Evolutionary conservation across 2,888 invertebrate genomes (phyloP).

Genomic region (Macropis europaea): DNA sequence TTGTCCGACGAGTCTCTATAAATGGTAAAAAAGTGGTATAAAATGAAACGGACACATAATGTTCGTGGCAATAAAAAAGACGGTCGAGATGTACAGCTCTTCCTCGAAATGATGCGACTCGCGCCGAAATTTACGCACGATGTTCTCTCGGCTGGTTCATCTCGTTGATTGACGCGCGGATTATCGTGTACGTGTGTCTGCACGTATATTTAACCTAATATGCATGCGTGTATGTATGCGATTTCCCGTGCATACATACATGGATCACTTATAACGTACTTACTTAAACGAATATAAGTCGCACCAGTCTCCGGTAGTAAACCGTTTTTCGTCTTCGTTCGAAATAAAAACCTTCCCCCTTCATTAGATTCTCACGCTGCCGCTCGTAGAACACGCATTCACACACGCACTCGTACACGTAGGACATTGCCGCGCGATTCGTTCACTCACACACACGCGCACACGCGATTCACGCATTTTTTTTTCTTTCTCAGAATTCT

Average conservation of each 20-base stretch:
- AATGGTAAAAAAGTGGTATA: constrained; percentile 63
- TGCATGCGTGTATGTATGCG: constrained; percentile 31
- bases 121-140: constrained; percentile 45
- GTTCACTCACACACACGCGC: constrained; percentile 9
- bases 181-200: constrained; percentile 52
- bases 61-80: constrained; percentile 51
- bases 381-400: constrained; percentile 11
- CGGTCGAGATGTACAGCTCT: constrained; percentile 37
- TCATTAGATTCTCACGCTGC: constrained; percentile 23
- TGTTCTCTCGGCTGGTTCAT: no score
- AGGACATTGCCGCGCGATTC: constrained; percentile 10
- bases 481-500: constrained; percentile 23
- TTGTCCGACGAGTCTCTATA: constrained; percentile 50
- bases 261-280: constrained; percentile 49
- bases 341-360: constrained; percentile 42
- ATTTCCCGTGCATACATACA: constrained; percentile 28
- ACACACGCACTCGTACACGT: constrained; percentile 4
- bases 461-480: constrained; percentile 18
- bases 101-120: constrained; percentile 51
- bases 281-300: constrained; percentile 56
- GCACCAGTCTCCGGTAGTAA: constrained; percentile 62
- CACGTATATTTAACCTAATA: constrained; percentile 46
- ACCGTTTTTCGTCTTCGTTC: constrained; percentile 52
- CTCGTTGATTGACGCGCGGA: constrained; percentile 29
- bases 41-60: constrained; percentile 55